Base-by-base conservation (phyloP, 2,797 vertebrate genomes). In the Sebastes cheni region DNA sequence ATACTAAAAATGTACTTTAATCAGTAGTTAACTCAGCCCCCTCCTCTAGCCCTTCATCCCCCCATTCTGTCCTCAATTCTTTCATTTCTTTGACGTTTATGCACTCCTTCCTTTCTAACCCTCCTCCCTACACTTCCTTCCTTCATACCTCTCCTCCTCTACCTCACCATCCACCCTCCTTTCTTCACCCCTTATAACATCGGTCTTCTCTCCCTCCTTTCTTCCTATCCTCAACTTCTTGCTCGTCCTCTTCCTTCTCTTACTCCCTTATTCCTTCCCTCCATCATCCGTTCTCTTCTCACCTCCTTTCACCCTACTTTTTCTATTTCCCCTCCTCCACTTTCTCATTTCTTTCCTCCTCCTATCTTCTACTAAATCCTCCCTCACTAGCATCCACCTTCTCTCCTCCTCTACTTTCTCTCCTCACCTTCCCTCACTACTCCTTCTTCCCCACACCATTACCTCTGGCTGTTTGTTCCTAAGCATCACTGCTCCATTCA, bases 401-500 rank as follows among this genome's bases (percentile, higher is more conserved):
- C 16, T 9, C 54, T 39, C 32, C 54, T 55, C 16, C 12, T 39
- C 10, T 7, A 3, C 36, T 25, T 11, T 32, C 20, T 56, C 11
- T 20, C 23, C 23, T 29, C 50, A 46, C 66, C 56, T 76, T n/a
- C 23, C 30, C 9, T 39, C 36, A 16, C 22, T 55, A 16, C 20
- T 55, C 58, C 23, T 54, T 39, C 23, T n/a, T 50, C 32, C 71
- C 66, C 68, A 58, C 70, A 55, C 79, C 71, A 67, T 77, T 73
- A 78, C 67, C 34, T 79, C 74, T 27, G 62, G 66, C 70, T 78
- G 75, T 83, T 81, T 86, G 64, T 79, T 84, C 70, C 67, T 77
- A 62, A 86, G 72, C 66, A 58, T 34, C 71, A 2, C 16, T 22
- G 78, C 77, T 84, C 82, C 69, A 70, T 90, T 85, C 89, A 86